Evolutionary conservation across 2,888 invertebrate genomes (phyloP).

Genomic region (Ochropleura leucogaster): DNA sequence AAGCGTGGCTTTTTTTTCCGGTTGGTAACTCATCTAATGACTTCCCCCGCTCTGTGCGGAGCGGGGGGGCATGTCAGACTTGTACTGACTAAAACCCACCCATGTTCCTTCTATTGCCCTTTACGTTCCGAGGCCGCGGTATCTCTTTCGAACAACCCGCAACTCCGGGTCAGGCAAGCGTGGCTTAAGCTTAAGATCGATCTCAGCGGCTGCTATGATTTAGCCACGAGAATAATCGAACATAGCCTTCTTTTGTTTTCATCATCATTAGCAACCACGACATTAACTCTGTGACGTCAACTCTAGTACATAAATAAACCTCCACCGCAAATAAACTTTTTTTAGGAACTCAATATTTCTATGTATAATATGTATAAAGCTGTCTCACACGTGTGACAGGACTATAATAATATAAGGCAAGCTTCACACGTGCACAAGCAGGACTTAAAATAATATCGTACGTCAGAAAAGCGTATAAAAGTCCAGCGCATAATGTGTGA

Average conservation of each 20-base stretch:
- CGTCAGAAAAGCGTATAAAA: neutral
- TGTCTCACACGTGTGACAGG: neutral
- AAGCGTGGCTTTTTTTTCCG: no score
- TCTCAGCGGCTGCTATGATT: no score
- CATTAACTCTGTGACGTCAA: neutral
- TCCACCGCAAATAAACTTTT: neutral
- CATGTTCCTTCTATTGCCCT: no score
- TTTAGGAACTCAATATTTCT: constrained; percentile 1
- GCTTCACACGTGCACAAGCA: constrained; percentile 4
- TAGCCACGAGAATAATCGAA: neutral
- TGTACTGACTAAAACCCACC: no score
- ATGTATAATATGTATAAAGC: neutral
- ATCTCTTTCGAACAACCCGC: no score
- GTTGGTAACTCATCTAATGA: no score
- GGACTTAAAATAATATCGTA: constrained; percentile 23
- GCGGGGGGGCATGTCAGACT: no score
- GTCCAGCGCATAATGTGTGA: constrained; percentile 7
- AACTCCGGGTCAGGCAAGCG: no score
- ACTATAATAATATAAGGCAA: neutral
- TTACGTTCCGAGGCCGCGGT: no score
- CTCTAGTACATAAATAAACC: neutral
- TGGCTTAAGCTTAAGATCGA: neutral
- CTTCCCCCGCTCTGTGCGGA: no score
- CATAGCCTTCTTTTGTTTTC: neutral
- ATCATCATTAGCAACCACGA: neutral